Evolutionary conservation across 2,113 vertebrate species (phyloP).

Genomic region (Vidua chalybeata): DNA sequence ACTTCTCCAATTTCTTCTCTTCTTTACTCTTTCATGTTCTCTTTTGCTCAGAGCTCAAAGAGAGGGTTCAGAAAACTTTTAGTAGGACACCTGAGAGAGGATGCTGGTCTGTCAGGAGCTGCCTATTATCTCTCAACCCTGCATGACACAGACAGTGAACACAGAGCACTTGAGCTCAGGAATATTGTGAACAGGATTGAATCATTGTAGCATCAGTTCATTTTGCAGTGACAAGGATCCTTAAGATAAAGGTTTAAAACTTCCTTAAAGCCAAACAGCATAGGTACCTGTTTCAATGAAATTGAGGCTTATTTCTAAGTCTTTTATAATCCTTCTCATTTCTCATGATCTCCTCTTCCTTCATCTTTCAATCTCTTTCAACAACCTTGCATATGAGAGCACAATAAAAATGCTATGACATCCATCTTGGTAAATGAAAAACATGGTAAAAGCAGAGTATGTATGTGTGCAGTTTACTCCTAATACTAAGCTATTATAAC

Average conservation of each 20-base stretch:
- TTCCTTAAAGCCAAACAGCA: slow-evolving; percentile 55
- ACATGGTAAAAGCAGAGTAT: background rate
- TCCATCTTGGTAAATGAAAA: slow-evolving; percentile 14
- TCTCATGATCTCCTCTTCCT: slow-evolving; percentile 56
- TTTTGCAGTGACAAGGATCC: slow-evolving; percentile 43
- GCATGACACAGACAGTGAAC: background rate
- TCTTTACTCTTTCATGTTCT: slow-evolving; percentile 7
- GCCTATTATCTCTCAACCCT: slow-evolving; percentile 1
- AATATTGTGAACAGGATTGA: background rate
- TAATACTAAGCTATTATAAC: background rate
- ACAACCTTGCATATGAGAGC: slow-evolving; percentile 36
- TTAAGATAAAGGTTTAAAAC: slow-evolving; percentile 67
- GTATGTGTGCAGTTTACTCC: background rate
- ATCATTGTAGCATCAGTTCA: slow-evolving; percentile 43
- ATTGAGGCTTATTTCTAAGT: slow-evolving; percentile 65
- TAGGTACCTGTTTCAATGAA: slow-evolving; percentile 50
- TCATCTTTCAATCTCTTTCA: slow-evolving; percentile 57
- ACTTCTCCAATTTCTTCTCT: slow-evolving; percentile 26
- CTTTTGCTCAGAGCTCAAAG: slow-evolving; percentile 33
- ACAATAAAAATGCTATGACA: slow-evolving; percentile 20
- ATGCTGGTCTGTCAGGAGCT: slow-evolving; percentile 15
- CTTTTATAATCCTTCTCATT: slow-evolving; percentile 65
- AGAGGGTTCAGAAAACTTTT: slow-evolving; percentile 39
- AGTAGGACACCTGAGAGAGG: background rate
- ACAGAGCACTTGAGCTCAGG: background rate